A percentile compares a stretch with the other conserved stretches of the same genome.
phyloP scores from a whole-genome alignment of 2,888 invertebrate genomes.

The Bellardia pandia region DNA sequence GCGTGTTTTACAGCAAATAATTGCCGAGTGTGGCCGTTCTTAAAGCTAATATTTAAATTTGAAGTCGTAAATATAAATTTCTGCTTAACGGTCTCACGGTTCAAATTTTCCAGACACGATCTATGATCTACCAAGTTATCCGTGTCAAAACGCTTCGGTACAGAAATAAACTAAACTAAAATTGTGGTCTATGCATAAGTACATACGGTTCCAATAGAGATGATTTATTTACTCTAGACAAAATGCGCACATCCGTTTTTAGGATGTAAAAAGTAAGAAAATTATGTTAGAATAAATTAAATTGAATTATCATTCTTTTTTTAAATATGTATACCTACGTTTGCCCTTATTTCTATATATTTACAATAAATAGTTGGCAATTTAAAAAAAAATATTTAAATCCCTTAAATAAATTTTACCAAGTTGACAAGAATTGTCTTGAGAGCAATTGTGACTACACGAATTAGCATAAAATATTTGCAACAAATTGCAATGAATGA shows the following conservation, averaged over 20 bases:
- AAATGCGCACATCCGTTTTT: too few species aligned
- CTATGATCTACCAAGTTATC: constrained; percentile 4
- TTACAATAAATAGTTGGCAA: constrained; percentile 12
- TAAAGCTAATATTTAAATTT: too few species aligned
- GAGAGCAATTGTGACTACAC: constrained; percentile 10
- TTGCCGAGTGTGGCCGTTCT: too few species aligned
- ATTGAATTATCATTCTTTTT: too few species aligned
- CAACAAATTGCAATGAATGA: constrained; percentile 12
- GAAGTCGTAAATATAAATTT: too few species aligned
- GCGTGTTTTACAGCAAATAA: too few species aligned
- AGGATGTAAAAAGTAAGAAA: too few species aligned
- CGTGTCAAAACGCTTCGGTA: not conserved
- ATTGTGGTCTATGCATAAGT: too few species aligned
- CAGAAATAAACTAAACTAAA: not conserved
- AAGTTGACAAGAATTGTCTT: constrained; percentile 36
- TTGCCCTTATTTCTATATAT: constrained; percentile 14
- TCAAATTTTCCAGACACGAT: not conserved
- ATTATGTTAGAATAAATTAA: too few species aligned
- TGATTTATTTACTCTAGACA: too few species aligned
- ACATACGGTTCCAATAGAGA: too few species aligned
- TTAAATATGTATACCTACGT: too few species aligned
- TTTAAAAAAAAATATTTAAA: constrained; percentile 23
- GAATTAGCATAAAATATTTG: constrained; percentile 42
- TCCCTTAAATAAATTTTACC: constrained; percentile 23
- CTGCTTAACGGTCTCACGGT: not conserved